Percentiles rank a stretch among this genome's conserved stretches.
Conservation (phyloP, 1,140 invertebrate genomes). For the Hyles euphorbiae region DNA sequence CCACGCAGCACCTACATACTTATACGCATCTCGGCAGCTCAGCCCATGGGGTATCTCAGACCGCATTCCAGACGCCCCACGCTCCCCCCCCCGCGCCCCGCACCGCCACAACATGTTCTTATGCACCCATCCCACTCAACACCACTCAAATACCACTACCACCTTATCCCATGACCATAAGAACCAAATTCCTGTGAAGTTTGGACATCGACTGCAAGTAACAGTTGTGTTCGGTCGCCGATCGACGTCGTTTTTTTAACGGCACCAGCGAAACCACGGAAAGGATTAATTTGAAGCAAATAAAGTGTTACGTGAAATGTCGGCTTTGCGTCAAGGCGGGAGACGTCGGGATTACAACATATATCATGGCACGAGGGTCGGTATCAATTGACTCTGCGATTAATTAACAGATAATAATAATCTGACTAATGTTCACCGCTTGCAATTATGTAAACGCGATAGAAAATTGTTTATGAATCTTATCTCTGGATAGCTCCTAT, state of each 20-base stretch:
- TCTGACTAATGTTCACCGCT: too few species aligned
- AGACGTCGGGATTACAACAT: too few species aligned
- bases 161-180: conserved; percentile 18
- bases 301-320: conserved; percentile 51
- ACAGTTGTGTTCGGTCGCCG: conserved; percentile 27
- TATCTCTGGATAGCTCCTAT: too few species aligned
- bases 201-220: conserved; percentile 13
- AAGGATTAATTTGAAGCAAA: conserved; percentile 67
- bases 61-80: conserved; percentile 60
- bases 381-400: too few species aligned
- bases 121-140: conserved; percentile 17
- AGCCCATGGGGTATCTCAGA: conserved; percentile 65
- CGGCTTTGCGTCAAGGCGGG: conserved; percentile 1
- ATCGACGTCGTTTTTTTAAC: conserved; percentile 52
- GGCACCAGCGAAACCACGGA: conserved; percentile 49
- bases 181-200: neutral
- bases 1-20: conserved; percentile 37
- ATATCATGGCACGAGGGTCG: too few species aligned
- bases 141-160: conserved; percentile 6
- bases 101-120: conserved; percentile 26
- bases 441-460: too few species aligned
- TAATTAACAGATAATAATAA: too few species aligned
- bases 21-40: conserved; percentile 47
- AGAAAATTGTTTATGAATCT: too few species aligned
- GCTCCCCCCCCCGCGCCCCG: conserved; percentile 34